A percentile compares a stretch with the other conserved stretches of the same genome.
Conservation (phyloP, 92 coral and sea anemone species). For the Galaxea fascicularis region DNA sequence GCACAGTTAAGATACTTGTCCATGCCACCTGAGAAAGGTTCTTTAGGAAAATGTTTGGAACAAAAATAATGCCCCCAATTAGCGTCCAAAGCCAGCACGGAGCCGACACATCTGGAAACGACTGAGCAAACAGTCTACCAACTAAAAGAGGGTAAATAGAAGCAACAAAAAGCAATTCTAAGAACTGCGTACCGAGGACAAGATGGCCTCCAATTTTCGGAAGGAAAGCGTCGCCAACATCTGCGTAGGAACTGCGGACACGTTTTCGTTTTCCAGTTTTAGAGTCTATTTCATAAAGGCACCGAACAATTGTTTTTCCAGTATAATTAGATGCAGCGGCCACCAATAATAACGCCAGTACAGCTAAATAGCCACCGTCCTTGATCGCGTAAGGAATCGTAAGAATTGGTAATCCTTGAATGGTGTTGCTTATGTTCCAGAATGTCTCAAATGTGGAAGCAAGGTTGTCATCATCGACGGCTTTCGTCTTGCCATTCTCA, state of each 20-base stretch:
- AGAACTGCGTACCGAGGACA: constrained; percentile 81
- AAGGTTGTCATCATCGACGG: constrained; percentile 17
- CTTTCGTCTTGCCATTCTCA: neutral
- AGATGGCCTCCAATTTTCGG: constrained; percentile 76
- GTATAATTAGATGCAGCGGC: constrained; percentile 92
- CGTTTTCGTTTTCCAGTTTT: constrained; percentile 64
- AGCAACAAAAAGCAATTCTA: constrained; percentile 80
- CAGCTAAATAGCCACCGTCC: constrained; percentile 83
- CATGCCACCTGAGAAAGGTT: constrained; percentile 97
- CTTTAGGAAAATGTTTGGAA: constrained; percentile 85
- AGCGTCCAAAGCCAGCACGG: constrained; percentile 86
- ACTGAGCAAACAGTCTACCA: constrained; percentile 76
- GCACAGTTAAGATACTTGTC: constrained; percentile 91
- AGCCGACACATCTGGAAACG: constrained; percentile 63
- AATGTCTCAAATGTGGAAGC: constrained; percentile 87
- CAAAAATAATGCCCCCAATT: constrained; percentile 78
- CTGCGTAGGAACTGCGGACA: constrained; percentile 83
- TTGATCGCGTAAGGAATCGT: constrained; percentile 89
- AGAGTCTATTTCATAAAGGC: constrained; percentile 75
- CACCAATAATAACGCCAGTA: constrained; percentile 71
- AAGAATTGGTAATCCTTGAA: constrained; percentile 96
- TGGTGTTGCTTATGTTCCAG: constrained; percentile 97
- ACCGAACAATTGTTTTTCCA: constrained; percentile 80
- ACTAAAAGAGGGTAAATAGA: constrained; percentile 91
- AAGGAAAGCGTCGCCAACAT: constrained; percentile 83